phyloP scores from a whole-genome alignment of 2,888 invertebrate genomes.

The Nebria brevicollis region DNA sequence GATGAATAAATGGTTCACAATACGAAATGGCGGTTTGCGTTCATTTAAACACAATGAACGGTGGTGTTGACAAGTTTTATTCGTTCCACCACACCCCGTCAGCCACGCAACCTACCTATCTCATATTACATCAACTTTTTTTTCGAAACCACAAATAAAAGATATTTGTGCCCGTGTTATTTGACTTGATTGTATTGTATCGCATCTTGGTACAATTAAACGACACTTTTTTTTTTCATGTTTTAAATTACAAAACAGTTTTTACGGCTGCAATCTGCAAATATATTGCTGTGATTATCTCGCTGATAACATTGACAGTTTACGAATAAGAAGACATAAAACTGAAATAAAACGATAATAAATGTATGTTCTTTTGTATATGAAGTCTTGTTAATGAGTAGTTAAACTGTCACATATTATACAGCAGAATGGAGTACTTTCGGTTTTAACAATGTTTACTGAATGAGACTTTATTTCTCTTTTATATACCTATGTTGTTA shows the following conservation, averaged over 20 bases:
- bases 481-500: not conserved
- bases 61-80: conserved; percentile 1
- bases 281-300: not conserved
- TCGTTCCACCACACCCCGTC: not conserved
- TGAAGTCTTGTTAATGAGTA: not conserved
- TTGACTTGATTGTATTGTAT: too few relatives aligned
- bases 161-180: too few relatives aligned
- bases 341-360: not conserved
- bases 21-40: conserved; percentile 11
- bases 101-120: not conserved
- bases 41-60: conserved; percentile 12
- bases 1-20: conserved; percentile 30
- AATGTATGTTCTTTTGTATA: not conserved
- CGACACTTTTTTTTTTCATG: too few relatives aligned
- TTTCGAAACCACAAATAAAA: not conserved
- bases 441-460: not conserved
- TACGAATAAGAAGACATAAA: not conserved
- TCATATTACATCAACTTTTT: not conserved
- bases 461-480: not conserved
- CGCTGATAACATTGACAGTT: not conserved
- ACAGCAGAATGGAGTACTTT: not conserved
- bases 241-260: too few relatives aligned
- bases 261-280: not conserved
- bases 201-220: too few relatives aligned
- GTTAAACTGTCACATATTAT: not conserved